Conservation (phyloP, 1,140 invertebrate species). For the Rhopalosiphum padi region DNA sequence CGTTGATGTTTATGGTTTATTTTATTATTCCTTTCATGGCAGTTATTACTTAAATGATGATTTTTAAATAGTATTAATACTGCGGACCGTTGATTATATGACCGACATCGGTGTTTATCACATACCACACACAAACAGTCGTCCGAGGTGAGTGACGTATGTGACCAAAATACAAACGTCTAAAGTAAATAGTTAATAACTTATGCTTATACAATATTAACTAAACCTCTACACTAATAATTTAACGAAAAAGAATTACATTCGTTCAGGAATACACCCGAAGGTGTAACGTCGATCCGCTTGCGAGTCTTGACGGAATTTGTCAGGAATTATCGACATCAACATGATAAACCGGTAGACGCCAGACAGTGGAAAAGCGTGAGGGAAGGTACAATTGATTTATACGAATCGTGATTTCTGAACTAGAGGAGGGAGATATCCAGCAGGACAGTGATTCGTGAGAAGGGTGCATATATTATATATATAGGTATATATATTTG, state of each 20-base stretch:
- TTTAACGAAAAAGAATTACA: not conserved
- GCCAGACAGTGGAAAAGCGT: not conserved
- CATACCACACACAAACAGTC: not conserved
- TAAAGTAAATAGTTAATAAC: not conserved
- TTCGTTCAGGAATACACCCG: not conserved
- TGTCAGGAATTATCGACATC: not conserved
- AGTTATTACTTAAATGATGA: accelerated
- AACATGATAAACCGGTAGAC: not conserved
- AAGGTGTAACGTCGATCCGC: not conserved
- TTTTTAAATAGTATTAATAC: not conserved
- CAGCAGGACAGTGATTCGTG: not conserved
- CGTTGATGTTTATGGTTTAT: not conserved
- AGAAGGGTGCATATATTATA: not conserved
- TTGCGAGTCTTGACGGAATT: not conserved
- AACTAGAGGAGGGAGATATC: not conserved
- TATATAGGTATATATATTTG: not conserved
- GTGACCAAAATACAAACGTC: not conserved
- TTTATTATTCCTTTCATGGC: not conserved
- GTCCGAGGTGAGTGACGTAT: not conserved
- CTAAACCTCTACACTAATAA: too few relatives aligned
- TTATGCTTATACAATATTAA: not conserved
- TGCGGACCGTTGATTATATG: not conserved
- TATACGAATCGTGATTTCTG: not conserved
- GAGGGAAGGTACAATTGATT: not conserved
- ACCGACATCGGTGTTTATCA: not conserved